A percentile compares a stretch with the other conserved stretches of the same genome.
Evolutionary conservation across 64 coral and sea anemone genomes (phyloP).

Genomic region (Dendrophyllia cribrosa): DNA sequence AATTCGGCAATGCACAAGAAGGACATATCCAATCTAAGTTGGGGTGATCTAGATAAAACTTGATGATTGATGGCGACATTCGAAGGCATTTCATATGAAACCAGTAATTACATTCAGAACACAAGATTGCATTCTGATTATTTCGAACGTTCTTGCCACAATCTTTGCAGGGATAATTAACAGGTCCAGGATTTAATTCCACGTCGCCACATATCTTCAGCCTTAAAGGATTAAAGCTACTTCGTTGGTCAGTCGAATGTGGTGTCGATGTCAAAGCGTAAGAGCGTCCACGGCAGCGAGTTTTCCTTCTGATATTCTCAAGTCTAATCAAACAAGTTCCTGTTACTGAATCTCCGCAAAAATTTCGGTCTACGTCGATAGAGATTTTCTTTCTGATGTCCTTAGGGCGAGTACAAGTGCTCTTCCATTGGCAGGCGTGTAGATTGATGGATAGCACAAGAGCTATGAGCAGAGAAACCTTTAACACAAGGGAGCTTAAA

Average conservation of each 20-base stretch:
- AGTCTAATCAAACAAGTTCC: background rate
- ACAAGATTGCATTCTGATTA: background rate
- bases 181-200: slow-evolving; percentile 49
- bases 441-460: background rate
- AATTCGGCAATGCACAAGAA: background rate
- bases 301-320: background rate
- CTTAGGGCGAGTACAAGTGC: background rate
- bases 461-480: background rate
- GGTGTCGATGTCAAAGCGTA: background rate
- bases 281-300: background rate
- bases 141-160: slow-evolving; percentile 56
- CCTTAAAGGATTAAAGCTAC: background rate
- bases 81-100: background rate
- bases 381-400: background rate
- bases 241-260: slow-evolving; percentile 1
- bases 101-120: background rate
- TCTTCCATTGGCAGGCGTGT: background rate
- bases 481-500: background rate
- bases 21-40: background rate
- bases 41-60: background rate
- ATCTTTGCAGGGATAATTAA: slow-evolving; percentile 38
- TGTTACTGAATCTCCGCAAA: background rate
- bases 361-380: background rate
- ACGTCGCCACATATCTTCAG: slow-evolving; percentile 19
- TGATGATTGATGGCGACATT: background rate